Evolutionary conservation across 2,888 invertebrate genomes (phyloP), one percentile per base, ranked within the genome.

Genomic region (Nyleta sp.): DNA sequence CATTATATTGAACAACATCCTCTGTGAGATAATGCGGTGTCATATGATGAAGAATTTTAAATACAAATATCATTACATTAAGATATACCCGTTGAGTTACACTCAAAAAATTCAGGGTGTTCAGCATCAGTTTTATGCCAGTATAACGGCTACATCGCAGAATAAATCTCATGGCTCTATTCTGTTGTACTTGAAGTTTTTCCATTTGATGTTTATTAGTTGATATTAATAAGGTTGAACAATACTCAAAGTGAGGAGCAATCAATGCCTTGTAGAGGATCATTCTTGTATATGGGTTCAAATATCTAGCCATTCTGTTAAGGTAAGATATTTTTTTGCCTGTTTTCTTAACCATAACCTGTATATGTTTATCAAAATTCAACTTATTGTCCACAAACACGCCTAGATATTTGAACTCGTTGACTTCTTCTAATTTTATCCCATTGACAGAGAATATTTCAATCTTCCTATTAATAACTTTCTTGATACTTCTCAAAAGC

Each of bases 61-160:
- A 55, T 22, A 55, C 38, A 10, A 55, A 52, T 15, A 52, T 18
- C 38, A 55, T 13, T 22, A 40, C 22, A 35, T 52, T 52, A 52
- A 18, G 17, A 52, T 35, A 20, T 24, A 24, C 7, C 24, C 24
- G 7, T 24, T 24, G 7, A 24, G 4, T 24, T 5, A 24, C 10
- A 13, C 2, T 35, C n/a, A 55, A 55, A 52, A 52, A 35, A 20
- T 35, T 35, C 28, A 33, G n/a, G 4, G 31, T 52, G 11, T 52
- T 10, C 10, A 52, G 11, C 33, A 52, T 52, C 13, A 31, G 15
- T 28, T 33, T 13, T 33, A 7, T 52, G 22, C 10, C 4, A 11
- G 35, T 53, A n/a, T 35, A 38, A 20, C 20, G 1, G 13, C 35
- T 35, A 38, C 35, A 53, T 33, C 33, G 31, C 11, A 52, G 17